Conservation (phyloP, 2,888 invertebrate genomes). For the Tinea semifulvella region DNA sequence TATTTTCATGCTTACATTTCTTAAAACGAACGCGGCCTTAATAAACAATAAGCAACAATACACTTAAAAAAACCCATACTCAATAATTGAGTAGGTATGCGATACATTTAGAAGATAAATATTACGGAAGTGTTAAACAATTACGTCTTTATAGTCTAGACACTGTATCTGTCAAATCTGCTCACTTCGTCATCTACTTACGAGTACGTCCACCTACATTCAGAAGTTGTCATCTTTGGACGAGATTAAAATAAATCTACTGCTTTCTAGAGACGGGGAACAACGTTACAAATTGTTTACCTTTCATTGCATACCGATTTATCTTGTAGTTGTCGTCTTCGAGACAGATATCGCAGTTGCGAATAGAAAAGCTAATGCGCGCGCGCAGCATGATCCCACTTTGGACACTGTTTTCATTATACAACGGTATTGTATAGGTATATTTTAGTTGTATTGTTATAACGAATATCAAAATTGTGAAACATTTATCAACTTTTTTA, state of each 20-base stretch:
- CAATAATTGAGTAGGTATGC: too few species aligned
- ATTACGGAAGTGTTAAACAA: too few species aligned
- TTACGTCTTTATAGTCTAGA: too few species aligned
- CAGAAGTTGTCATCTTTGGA: slow-evolving; percentile 15
- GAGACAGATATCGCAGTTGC: slow-evolving; percentile 29
- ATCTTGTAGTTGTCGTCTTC: slow-evolving; percentile 30
- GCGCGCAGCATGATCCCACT: slow-evolving; percentile 23
- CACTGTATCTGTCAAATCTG: too few species aligned
- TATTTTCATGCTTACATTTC: too few species aligned
- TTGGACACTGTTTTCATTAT: slow-evolving; percentile 23
- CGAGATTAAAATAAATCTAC: slow-evolving; percentile 30
- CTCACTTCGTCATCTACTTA: too few species aligned
- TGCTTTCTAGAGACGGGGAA: slow-evolving; percentile 27
- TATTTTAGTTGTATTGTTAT: slow-evolving; percentile 13
- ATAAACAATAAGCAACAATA: too few species aligned
- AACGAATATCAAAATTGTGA: too few species aligned
- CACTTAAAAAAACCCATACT: too few species aligned
- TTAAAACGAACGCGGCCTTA: too few species aligned
- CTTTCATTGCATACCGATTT: slow-evolving; percentile 45
- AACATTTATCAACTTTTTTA: background rate
- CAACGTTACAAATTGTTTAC: slow-evolving; percentile 46
- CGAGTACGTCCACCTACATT: slow-evolving; percentile 15
- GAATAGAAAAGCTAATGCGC: slow-evolving; percentile 19
- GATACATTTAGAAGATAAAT: too few species aligned
- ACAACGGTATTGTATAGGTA: slow-evolving; percentile 20